Conservation (phyloP, 2,888 invertebrate species). For the Cloeon dipterum region DNA sequence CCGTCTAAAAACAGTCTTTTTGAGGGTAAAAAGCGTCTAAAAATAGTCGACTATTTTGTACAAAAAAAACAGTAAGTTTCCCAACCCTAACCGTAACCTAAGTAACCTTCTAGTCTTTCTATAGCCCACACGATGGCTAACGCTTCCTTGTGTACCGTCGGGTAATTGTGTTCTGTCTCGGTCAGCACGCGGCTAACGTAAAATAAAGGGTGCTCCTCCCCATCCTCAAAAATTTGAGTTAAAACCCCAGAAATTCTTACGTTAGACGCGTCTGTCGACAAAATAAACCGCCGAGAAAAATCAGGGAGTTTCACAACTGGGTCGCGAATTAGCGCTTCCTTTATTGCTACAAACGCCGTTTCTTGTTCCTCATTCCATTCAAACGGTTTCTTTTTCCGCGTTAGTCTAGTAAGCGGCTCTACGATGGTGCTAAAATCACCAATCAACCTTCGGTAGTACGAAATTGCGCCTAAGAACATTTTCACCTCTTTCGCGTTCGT, state of each 20-base stretch:
- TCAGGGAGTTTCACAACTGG: conserved; percentile 2
- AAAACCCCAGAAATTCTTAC: background rate
- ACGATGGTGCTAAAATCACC: background rate
- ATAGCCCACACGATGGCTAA: too few species aligned
- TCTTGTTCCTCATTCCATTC: background rate
- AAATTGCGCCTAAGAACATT: too few species aligned
- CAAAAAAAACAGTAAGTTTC: too few species aligned
- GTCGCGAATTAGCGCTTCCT: conserved; percentile 2
- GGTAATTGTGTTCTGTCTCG: too few species aligned
- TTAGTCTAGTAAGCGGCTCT: background rate
- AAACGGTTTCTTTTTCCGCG: background rate
- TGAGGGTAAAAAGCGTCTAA: too few species aligned
- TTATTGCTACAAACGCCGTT: background rate
- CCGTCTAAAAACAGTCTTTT: too few species aligned
- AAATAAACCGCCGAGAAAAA: background rate
- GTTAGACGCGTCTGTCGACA: conserved; percentile 1
- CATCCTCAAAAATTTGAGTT: conserved; percentile 2
- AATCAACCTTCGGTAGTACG: background rate
- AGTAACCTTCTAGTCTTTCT: too few species aligned
- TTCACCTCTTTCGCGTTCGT: too few species aligned
- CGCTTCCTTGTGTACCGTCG: too few species aligned
- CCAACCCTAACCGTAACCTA: too few species aligned
- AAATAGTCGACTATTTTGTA: too few species aligned
- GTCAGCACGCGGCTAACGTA: too few species aligned
- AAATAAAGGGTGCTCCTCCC: conserved; percentile 4